Conservation (phyloP, 1,140 invertebrate species). For the Asobara japonica region DNA sequence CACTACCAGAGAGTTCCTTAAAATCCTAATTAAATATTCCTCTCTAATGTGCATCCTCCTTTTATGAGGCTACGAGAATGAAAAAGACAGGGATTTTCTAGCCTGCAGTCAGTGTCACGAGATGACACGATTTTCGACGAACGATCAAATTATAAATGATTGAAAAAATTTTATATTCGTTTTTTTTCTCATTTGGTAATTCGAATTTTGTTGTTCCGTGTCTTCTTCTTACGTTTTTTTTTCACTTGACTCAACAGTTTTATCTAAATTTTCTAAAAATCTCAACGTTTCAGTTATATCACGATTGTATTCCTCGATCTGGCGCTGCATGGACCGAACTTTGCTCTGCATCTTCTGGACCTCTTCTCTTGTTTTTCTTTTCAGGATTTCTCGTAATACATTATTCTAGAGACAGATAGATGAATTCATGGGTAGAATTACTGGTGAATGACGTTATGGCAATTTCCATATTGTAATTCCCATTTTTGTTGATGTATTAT, state of each 20-base stretch:
- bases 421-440: neutral
- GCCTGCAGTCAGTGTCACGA: too few relatives aligned
- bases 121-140: too few relatives aligned
- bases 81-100: too few relatives aligned
- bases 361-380: constrained; percentile 47
- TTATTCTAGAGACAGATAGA: constrained; percentile 37
- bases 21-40: too few relatives aligned
- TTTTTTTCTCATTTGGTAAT: too few relatives aligned
- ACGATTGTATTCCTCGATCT: constrained; percentile 49
- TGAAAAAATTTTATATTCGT: too few relatives aligned
- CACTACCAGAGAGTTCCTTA: too few relatives aligned
- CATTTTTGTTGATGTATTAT: too few relatives aligned
- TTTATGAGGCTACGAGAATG: too few relatives aligned
- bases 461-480: too few relatives aligned
- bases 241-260: constrained; percentile 32
- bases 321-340: constrained; percentile 39
- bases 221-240: constrained; percentile 30
- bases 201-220: neutral
- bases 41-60: too few relatives aligned
- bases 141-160: too few relatives aligned
- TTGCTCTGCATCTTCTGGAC: constrained; percentile 45
- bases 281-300: constrained; percentile 47
- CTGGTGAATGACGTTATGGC: neutral
- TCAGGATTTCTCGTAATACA: constrained; percentile 41
- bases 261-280: constrained; percentile 45